phyloP scores from a whole-genome alignment of 1,140 invertebrate genomes.

The Grapholita molesta region DNA sequence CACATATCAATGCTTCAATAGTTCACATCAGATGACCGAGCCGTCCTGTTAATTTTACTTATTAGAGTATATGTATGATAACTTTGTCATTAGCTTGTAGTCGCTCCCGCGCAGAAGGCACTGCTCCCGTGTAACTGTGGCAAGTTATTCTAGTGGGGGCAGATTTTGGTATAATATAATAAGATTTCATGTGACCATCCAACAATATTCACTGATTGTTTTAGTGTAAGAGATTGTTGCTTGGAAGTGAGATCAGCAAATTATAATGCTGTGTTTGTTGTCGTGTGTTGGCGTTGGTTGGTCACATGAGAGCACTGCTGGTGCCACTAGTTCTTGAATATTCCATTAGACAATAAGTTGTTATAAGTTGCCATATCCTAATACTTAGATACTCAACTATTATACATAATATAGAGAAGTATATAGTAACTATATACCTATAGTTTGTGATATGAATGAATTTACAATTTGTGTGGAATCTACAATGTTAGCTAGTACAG shows the following conservation, averaged over 20 bases:
- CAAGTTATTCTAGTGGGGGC: not conserved
- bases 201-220: not conserved
- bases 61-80: slow-evolving; percentile 27
- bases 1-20: slow-evolving; percentile 65
- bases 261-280: not conserved
- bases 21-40: slow-evolving; percentile 38
- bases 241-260: not conserved
- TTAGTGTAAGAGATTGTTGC: not conserved
- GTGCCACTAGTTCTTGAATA: slow-evolving; percentile 41
- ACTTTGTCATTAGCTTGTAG: slow-evolving; percentile 3
- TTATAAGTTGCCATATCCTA: slow-evolving; percentile 75
- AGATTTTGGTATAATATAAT: not conserved
- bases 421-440: slow-evolving; percentile 68
- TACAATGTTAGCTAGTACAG: slow-evolving; percentile 50
- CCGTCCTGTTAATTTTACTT: slow-evolving; percentile 63
- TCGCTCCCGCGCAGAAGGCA: not conserved
- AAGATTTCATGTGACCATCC: slow-evolving; percentile 5
- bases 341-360: slow-evolving; percentile 75
- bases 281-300: not conserved
- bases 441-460: slow-evolving; percentile 74
- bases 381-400: slow-evolving; percentile 73
- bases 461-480: slow-evolving; percentile 70
- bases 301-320: slow-evolving; percentile 4
- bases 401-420: slow-evolving; percentile 63
- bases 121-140: not conserved